phyloP scores from a whole-genome alignment of 2,113 vertebrate genomes.

The Larimichthys polyactis region DNA sequence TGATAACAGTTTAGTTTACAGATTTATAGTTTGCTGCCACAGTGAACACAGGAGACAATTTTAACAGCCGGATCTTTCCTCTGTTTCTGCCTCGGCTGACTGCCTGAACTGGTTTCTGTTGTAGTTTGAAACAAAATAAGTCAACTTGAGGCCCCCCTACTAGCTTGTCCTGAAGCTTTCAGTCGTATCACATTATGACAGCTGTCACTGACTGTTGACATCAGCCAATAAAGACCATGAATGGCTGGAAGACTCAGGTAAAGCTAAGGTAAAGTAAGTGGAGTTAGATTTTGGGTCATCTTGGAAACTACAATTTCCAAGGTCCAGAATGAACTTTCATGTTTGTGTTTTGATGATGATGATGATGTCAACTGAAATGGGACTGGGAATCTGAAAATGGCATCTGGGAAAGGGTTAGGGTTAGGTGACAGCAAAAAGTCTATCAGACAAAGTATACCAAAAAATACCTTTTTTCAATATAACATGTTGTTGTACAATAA shows the following conservation, averaged over 20 bases:
- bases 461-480: too few species aligned
- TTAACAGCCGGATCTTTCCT: neutral
- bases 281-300: neutral
- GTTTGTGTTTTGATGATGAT: neutral
- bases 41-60: neutral
- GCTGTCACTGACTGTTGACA: too few species aligned
- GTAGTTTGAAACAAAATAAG: neutral
- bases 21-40: neutral
- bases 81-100: neutral
- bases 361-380: neutral
- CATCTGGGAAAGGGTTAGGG: too few species aligned
- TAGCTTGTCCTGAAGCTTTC: too few species aligned
- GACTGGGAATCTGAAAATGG: neutral
- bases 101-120: neutral
- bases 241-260: too few species aligned
- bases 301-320: neutral
- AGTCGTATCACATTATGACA: too few species aligned
- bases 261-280: neutral
- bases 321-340: neutral
- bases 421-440: too few species aligned
- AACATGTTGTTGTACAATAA: too few species aligned
- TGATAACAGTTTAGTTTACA: neutral
- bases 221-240: too few species aligned
- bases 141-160: too few species aligned
- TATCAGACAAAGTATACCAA: too few species aligned